Evolutionary conservation across 2,113 vertebrate species (phyloP).

Genomic region (Orthonyx spaldingii): DNA sequence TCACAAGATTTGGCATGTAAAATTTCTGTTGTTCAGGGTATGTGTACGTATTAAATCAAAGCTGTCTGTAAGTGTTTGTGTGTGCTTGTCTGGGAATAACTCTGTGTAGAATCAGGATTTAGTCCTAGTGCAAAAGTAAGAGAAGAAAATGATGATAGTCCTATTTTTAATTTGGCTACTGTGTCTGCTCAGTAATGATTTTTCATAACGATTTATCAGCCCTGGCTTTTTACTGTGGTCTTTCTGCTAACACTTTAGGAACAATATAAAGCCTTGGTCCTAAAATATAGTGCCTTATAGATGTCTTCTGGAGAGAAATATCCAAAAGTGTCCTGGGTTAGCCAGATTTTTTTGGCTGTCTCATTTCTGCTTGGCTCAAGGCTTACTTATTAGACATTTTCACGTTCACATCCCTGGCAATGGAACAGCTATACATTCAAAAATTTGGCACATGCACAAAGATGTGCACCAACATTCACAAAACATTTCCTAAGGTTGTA

Average conservation of each 20-base stretch:
- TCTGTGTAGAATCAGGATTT: not conserved
- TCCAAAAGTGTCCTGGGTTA: not conserved
- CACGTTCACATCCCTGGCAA: not conserved
- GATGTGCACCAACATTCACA: not conserved
- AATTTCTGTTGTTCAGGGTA: not conserved
- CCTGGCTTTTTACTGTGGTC: not conserved
- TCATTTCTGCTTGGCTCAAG: slow-evolving; percentile 42
- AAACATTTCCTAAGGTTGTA: slow-evolving; percentile 36
- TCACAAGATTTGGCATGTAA: not conserved
- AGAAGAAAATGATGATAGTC: slow-evolving; percentile 24
- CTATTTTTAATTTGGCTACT: slow-evolving; percentile 59
- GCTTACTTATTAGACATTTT: slow-evolving; percentile 31
- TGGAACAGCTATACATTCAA: not conserved
- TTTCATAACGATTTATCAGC: slow-evolving; percentile 33
- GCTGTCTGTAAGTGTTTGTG: not conserved
- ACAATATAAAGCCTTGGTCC: not conserved
- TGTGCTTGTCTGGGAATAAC: not conserved
- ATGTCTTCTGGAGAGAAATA: slow-evolving; percentile 23
- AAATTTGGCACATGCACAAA: slow-evolving; percentile 30
- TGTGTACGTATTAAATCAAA: not conserved
- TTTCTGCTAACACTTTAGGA: slow-evolving; percentile 13
- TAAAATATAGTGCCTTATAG: slow-evolving; percentile 28
- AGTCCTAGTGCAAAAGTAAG: not conserved
- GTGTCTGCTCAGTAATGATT: slow-evolving; percentile 8
- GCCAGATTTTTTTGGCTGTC: slow-evolving; percentile 30